phyloP scores from a whole-genome alignment of 2,113 vertebrate species.

The Trinectes maculatus region DNA sequence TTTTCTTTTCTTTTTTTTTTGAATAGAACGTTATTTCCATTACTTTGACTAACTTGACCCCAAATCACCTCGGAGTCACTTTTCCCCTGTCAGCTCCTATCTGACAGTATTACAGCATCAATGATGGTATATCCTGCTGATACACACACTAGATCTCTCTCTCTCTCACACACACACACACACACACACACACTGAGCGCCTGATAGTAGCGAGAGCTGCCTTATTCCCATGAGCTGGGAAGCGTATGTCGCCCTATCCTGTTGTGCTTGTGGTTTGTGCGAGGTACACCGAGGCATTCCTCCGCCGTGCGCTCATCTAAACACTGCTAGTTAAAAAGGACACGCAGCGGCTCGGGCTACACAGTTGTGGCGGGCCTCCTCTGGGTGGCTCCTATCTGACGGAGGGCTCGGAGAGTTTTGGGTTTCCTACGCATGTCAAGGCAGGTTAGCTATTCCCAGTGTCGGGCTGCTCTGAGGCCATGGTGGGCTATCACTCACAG shows the following conservation, averaged over 20 bases:
- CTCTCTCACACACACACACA: constrained; percentile 36
- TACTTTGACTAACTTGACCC: constrained; percentile 11
- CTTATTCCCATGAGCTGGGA: constrained; percentile 66
- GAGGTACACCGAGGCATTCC: constrained; percentile 80
- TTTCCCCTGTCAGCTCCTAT: constrained; percentile 46
- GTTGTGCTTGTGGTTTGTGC: constrained; percentile 78
- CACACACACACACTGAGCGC: constrained; percentile 39
- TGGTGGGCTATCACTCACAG: constrained; percentile 80
- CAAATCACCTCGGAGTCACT: constrained; percentile 36
- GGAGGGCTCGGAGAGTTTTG: constrained; percentile 67
- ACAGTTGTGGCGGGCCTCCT: constrained; percentile 63
- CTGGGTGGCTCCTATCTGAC: constrained; percentile 81
- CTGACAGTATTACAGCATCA: constrained; percentile 48
- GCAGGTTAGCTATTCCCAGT: constrained; percentile 77
- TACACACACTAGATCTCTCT: neutral
- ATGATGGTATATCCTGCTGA: constrained; percentile 7
- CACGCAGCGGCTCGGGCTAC: constrained; percentile 63
- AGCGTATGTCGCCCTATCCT: constrained; percentile 64
- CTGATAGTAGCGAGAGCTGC: constrained; percentile 53
- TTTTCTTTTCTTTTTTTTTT: neutral
- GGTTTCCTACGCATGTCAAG: constrained; percentile 84
- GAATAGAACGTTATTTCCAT: constrained; percentile 2
- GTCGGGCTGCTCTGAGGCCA: constrained; percentile 62
- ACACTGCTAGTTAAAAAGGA: constrained; percentile 81
- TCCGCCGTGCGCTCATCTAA: constrained; percentile 82